Evolutionary conservation across 2,797 vertebrate genomes (phyloP).

Genomic region (Intellagama lesueurii): DNA sequence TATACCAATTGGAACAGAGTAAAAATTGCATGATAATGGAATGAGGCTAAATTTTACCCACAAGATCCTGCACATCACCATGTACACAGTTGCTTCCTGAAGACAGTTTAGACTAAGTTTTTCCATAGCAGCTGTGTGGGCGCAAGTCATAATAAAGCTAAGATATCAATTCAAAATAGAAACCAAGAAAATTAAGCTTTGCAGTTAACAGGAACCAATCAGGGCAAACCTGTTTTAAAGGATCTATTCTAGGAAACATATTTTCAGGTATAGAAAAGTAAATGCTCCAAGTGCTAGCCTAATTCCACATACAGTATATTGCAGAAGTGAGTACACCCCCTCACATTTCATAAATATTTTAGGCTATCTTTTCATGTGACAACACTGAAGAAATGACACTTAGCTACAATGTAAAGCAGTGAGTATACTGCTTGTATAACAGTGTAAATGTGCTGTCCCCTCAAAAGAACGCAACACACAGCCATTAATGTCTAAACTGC

Average conservation of each 20-base stretch:
- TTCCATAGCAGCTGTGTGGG: neutral
- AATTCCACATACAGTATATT: neutral
- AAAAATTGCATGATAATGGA: neutral
- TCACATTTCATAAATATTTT: no score
- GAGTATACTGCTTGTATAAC: no score
- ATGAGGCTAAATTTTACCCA: neutral
- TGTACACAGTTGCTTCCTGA: neutral
- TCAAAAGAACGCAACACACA: no score
- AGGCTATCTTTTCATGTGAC: no score
- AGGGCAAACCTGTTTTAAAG: neutral
- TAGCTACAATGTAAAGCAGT: no score
- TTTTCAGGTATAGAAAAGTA: neutral
- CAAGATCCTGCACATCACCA: neutral
- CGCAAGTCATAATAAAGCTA: neutral
- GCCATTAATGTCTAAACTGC: no score
- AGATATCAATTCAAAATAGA: neutral
- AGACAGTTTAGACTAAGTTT: neutral
- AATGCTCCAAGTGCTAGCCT: neutral
- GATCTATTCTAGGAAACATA: neutral
- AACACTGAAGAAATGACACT: no score
- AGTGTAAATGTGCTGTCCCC: no score
- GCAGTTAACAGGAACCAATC: neutral
- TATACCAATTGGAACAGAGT: neutral
- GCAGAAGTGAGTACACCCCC: no score
- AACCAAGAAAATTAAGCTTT: neutral